Base-by-base conservation (phyloP, 2,797 vertebrate species). In the Lates japonicus region DNA sequence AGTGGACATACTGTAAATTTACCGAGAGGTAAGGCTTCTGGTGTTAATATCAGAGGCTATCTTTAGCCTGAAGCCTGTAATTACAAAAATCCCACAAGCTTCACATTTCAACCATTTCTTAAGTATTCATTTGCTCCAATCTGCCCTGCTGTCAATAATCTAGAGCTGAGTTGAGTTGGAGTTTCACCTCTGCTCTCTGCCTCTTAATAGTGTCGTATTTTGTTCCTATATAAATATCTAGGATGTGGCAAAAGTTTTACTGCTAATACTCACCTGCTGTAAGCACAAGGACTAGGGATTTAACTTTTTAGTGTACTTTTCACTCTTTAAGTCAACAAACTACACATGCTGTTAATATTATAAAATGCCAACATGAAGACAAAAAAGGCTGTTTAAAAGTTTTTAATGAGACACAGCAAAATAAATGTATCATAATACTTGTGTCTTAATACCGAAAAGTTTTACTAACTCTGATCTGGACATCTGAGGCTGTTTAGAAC, bases 61-160 rank as follows among this genome's bases (percentile, higher is more conserved):
- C 69, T 93, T 91, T 90, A 90, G 84, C 85, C 75, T 35, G 41
- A 63, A 81, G 72, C 37, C 67, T 72, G 72, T 76, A 83, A 93
- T 93, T 89, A 87, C 67, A 78, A 61, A 49, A 57, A 76, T 35
- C 35, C 52, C 44, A 76, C 69, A 74, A 80, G 85, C 80, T 78
- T 92, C 77, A 72, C 59, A 85, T 91, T 88, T 87, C 82, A 71
- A 70, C 60, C 48, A 60, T 84, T 84, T 87, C 87, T 72, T 3
- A 83, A 86, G 87, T 76, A 88, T 90, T 83, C 51, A 90, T 90
- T 87, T 92, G 39, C 74, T 84, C 59, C 65, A 74, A 60, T 86
- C 65, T 80, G 63, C 41, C 17, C 41, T 49, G 31, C 64, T 65
- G 62, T 84, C 71, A 64, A 39, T 72, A 81, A 86, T 62, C 52